Evolutionary conservation across 2,888 invertebrate genomes (phyloP).

Genomic region (Drymonia ruficornis): DNA sequence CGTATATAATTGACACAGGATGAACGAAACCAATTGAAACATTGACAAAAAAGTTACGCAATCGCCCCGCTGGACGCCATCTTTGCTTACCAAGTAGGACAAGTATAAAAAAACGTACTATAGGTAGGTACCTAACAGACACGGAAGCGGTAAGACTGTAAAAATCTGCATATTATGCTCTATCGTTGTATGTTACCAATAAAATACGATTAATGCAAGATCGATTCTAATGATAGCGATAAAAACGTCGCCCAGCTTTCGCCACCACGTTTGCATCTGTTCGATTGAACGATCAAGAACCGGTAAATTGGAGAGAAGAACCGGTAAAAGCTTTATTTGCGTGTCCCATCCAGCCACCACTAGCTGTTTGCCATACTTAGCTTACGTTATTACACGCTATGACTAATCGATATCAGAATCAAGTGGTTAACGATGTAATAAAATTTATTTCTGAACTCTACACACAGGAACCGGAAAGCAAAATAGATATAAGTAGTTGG

Average conservation of each 20-base stretch:
- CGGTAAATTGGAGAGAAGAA: slow-evolving; percentile 40
- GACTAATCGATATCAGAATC: not conserved
- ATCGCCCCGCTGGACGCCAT: no score
- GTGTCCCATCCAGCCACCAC: not conserved
- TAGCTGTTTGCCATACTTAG: not conserved
- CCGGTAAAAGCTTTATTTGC: slow-evolving; percentile 31
- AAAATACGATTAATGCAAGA: not conserved
- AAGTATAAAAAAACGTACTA: no score
- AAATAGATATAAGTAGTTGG: no score
- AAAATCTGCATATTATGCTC: not conserved
- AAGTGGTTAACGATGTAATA: not conserved
- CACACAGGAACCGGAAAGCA: no score
- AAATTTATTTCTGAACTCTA: not conserved
- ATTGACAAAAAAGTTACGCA: no score
- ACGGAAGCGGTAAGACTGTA: not conserved
- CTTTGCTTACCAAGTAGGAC: no score
- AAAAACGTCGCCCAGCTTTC: slow-evolving; percentile 32
- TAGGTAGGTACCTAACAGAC: no score
- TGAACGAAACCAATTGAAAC: no score
- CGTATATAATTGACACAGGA: no score
- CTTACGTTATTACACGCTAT: slow-evolving; percentile 1
- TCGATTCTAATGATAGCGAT: slow-evolving; percentile 19
- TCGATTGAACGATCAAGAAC: slow-evolving; percentile 34
- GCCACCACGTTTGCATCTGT: slow-evolving; percentile 25
- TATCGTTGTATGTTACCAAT: not conserved